Percentiles rank a stretch among this genome's conserved stretches.
Conservation (phyloP, 2,888 invertebrate species). For the Pachydiplax longipennis region DNA sequence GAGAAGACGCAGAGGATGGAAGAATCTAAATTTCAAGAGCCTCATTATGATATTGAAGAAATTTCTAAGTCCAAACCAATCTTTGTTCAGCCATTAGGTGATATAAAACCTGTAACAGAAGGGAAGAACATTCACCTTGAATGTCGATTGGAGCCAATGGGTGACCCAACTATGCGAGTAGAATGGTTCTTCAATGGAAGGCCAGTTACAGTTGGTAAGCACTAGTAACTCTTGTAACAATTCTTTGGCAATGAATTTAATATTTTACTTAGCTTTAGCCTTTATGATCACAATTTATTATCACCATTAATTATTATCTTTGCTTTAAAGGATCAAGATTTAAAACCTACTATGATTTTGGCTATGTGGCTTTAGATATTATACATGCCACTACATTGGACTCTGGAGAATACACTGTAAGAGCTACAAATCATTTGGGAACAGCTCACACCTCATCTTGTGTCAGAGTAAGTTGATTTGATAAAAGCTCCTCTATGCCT, state of each 20-base stretch:
- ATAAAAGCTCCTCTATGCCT: no score
- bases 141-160: conserved; percentile 92
- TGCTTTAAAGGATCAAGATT: conserved; percentile 75
- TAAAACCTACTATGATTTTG: conserved; percentile 95
- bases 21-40: conserved; percentile 83
- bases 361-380: conserved; percentile 95
- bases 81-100: conserved; percentile 87
- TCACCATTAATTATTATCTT: conserved; percentile 6
- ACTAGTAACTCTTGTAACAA: neutral
- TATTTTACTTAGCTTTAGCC: neutral
- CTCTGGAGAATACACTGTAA: conserved; percentile 92
- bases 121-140: conserved; percentile 91
- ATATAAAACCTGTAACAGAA: conserved; percentile 84
- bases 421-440: conserved; percentile 93
- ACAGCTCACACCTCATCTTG: conserved; percentile 91
- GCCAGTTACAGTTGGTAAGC: conserved; percentile 79
- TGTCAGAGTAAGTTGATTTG: conserved; percentile 67
- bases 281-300: neutral
- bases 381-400: conserved; percentile 93
- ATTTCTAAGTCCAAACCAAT: conserved; percentile 94
- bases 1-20: conserved; percentile 90
- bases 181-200: conserved; percentile 96
- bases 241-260: neutral
- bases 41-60: conserved; percentile 89
- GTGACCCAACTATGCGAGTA: conserved; percentile 93